These are phyloP conservation scores for Bedellia somnulentella DNA, from an alignment of 2,888 invertebrate species.

Conservation along the genomic window DNA sequence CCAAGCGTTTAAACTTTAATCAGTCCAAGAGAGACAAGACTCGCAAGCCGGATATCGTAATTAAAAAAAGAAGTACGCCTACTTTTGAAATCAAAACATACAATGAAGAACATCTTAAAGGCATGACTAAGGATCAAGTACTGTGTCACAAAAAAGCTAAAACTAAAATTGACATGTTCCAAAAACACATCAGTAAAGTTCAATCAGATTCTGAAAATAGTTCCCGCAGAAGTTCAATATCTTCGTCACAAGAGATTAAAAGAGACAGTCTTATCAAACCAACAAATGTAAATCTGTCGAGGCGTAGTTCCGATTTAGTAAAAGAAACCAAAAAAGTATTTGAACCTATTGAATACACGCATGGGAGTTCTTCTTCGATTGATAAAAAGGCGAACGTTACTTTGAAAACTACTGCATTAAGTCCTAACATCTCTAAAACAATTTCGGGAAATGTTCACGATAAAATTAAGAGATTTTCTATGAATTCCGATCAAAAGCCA, in stretches of 20 bases:
- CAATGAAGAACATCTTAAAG: conserved; percentile 29
- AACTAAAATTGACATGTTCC: conserved; percentile 50
- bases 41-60: conserved; percentile 16
- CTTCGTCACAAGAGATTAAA: conserved; percentile 26
- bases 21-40: conserved; percentile 35
- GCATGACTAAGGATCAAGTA: conserved; percentile 36
- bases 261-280: too few species aligned
- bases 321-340: conserved; percentile 37
- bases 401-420: conserved; percentile 14
- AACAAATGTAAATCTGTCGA: neutral
- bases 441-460: conserved; percentile 41
- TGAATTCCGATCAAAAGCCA: conserved; percentile 20
- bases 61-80: conserved; percentile 30
- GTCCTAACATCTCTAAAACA: conserved; percentile 22
- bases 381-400: conserved; percentile 21
- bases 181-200: conserved; percentile 41
- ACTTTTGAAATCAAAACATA: conserved; percentile 51
- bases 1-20: conserved; percentile 36
- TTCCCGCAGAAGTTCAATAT: conserved; percentile 32
- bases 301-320: conserved; percentile 16
- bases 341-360: conserved; percentile 23
- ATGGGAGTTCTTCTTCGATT: conserved; percentile 21
- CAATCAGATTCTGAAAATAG: conserved; percentile 42
- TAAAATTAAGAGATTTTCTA: conserved; percentile 43
- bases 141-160: conserved; percentile 47